Conservation (phyloP, 1,140 invertebrate species). For the Monomorium pharaonis region DNA sequence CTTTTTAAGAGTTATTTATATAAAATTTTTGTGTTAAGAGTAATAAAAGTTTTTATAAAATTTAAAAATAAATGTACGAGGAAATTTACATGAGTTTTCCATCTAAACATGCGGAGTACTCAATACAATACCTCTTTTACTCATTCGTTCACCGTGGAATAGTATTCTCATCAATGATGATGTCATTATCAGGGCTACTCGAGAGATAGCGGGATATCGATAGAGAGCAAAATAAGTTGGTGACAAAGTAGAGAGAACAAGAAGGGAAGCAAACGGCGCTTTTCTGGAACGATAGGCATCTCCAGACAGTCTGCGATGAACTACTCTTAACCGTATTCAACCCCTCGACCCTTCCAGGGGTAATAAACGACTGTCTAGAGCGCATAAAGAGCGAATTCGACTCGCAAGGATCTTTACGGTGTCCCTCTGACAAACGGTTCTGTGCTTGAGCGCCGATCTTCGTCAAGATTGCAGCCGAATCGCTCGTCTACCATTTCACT, state of each 20-base stretch:
- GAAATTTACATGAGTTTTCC: neutral
- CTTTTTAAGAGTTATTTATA: neutral
- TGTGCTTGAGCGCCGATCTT: constrained; percentile 46
- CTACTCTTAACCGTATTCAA: constrained; percentile 47
- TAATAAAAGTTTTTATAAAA: constrained; percentile 6
- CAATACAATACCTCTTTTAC: constrained; percentile 3
- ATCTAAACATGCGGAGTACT: neutral
- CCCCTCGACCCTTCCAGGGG: constrained; percentile 34
- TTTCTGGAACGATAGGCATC: constrained; percentile 55
- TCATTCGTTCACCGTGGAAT: constrained; percentile 10
- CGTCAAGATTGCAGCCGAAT: constrained; percentile 27
- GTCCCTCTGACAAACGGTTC: constrained; percentile 56
- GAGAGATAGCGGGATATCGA: neutral
- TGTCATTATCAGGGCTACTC: constrained; percentile 3
- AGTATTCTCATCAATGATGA: constrained; percentile 36
- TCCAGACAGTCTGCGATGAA: constrained; percentile 51
- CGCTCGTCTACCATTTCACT: constrained; percentile 52
- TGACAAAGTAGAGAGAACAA: constrained; percentile 2
- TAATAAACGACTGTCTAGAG: constrained; percentile 65
- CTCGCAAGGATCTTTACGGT: constrained; percentile 33
- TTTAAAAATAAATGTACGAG: neutral
- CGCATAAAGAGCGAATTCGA: constrained; percentile 52
- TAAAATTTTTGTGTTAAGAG: neutral
- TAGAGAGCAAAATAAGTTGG: constrained; percentile 27
- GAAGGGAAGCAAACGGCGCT: neutral